A percentile compares a stretch with the other conserved stretches of the same genome.
Conservation (phyloP, 1,140 invertebrate species). For the Drosophila carrolli region DNA sequence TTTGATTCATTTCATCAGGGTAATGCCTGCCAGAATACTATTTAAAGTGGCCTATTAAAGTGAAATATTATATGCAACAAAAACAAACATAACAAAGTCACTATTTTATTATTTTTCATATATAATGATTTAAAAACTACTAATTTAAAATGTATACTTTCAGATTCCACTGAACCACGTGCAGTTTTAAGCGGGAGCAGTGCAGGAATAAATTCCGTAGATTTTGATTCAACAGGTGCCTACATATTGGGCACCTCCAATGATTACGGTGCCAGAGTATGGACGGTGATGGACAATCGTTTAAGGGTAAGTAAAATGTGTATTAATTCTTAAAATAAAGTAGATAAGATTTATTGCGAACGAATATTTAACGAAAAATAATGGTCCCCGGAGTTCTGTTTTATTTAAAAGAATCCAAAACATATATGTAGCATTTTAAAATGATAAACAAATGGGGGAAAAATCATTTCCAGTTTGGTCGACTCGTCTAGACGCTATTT, state of each 20-base stretch:
- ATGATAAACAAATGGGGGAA: neutral
- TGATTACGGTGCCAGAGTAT: slow-evolving; percentile 97
- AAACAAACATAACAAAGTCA: too few relatives aligned
- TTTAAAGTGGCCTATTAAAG: too few relatives aligned
- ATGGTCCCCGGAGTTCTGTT: neutral
- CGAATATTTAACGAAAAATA: neutral
- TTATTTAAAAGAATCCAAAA: neutral
- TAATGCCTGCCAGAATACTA: too few relatives aligned
- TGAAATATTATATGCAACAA: too few relatives aligned
- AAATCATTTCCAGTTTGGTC: neutral
- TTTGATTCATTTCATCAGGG: too few relatives aligned
- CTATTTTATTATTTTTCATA: too few relatives aligned
- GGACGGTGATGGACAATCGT: slow-evolving; percentile 95
- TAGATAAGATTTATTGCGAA: neutral
- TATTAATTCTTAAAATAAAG: neutral
- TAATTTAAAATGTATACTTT: neutral
- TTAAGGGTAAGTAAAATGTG: slow-evolving; percentile 88
- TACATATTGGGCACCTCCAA: slow-evolving; percentile 96
- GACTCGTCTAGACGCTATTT: neutral
- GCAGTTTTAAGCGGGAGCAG: slow-evolving; percentile 95
- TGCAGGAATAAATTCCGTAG: slow-evolving; percentile 96
- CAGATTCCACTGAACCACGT: slow-evolving; percentile 89
- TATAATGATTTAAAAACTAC: too few relatives aligned
- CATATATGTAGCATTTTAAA: neutral
- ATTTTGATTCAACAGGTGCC: slow-evolving; percentile 95